phyloP scores from a whole-genome alignment of 2,113 vertebrate genomes.

The Gnathonemus longibarbis region DNA sequence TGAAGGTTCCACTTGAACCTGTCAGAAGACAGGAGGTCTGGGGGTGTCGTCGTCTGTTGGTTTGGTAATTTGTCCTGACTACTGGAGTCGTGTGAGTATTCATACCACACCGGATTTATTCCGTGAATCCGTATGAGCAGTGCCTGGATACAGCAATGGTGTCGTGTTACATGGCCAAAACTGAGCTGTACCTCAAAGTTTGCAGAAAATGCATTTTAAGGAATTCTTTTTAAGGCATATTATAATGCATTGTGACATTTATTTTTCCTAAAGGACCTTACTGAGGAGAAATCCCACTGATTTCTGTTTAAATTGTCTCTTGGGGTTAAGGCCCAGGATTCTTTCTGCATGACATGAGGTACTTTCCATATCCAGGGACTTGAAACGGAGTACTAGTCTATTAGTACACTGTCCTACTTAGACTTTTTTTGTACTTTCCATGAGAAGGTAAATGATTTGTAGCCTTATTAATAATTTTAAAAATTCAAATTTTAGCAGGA shows the following conservation, averaged over 20 bases:
- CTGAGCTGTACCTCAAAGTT: background rate
- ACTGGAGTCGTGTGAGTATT: background rate
- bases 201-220: background rate
- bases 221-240: background rate
- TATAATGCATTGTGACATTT: background rate
- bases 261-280: background rate
- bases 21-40: background rate
- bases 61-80: background rate
- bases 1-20: background rate
- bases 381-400: background rate
- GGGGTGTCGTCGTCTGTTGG: background rate
- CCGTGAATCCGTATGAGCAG: background rate
- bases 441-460: background rate
- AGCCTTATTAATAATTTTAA: slow-evolving; percentile 2
- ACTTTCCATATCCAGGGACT: background rate
- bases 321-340: background rate
- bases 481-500: background rate
- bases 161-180: background rate
- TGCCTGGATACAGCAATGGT: background rate
- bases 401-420: background rate
- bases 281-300: background rate
- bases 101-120: background rate
- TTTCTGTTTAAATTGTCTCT: background rate
- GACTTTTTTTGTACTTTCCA: background rate
- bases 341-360: background rate